Percentiles rank a stretch among this genome's conserved stretches.
Conservation (phyloP, 1,140 invertebrate species). For the Mycetomoellerius zeteki region DNA sequence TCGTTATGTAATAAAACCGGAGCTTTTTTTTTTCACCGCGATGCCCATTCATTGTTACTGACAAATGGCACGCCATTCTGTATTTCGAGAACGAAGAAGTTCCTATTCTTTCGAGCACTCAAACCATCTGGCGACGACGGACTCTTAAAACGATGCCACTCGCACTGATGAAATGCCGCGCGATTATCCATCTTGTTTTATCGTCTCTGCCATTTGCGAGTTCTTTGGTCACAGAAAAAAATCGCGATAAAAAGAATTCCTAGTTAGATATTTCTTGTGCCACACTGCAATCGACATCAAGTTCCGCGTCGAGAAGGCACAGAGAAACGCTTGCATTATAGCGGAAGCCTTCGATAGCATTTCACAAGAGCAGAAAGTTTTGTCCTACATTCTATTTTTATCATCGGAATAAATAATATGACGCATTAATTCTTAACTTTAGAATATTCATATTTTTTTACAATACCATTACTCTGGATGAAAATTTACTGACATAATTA, state of each 20-base stretch:
- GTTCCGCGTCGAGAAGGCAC: not conserved
- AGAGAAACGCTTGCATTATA: not conserved
- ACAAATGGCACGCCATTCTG: constrained; percentile 11
- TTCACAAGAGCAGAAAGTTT: not conserved
- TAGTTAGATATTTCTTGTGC: constrained; percentile 14
- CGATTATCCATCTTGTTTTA: constrained; percentile 40
- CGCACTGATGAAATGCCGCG: not conserved
- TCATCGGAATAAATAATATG: constrained; percentile 21
- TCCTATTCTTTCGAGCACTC: not conserved
- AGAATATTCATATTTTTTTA: too few species aligned
- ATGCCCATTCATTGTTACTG: not conserved
- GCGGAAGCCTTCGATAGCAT: not conserved
- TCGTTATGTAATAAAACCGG: not conserved
- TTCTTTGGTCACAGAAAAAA: constrained; percentile 22
- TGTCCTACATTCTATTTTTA: not conserved
- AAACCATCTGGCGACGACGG: constrained; percentile 1
- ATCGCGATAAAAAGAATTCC: not conserved
- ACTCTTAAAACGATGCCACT: not conserved
- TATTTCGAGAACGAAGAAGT: not conserved
- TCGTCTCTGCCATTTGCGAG: not conserved
- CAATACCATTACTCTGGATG: too few species aligned
- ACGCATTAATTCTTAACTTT: not conserved
- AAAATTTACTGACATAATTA: too few species aligned
- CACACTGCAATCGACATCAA: constrained; percentile 20
- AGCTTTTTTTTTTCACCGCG: not conserved